phyloP scores from a whole-genome alignment of 1,140 invertebrate genomes.

The Lasioglossum albipes region DNA sequence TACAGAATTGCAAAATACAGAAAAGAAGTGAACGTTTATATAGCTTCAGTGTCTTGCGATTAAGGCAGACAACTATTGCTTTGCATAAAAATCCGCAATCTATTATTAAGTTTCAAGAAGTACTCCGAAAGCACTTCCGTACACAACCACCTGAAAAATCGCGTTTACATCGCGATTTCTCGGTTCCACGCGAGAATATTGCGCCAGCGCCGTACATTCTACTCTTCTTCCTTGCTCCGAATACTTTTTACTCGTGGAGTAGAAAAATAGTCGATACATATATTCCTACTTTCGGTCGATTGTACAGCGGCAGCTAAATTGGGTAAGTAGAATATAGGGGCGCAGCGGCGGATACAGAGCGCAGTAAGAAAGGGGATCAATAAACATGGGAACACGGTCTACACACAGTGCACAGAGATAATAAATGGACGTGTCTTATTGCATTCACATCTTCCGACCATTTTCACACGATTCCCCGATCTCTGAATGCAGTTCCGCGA shows the following conservation, averaged over 20 bases:
- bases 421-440: conserved; percentile 6
- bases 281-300: not conserved
- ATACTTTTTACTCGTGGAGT: not conserved
- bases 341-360: not conserved
- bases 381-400: not conserved
- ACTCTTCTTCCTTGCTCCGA: not conserved
- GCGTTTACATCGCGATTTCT: not conserved
- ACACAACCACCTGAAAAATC: not conserved
- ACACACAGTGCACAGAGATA: not conserved
- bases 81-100: no score
- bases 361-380: not conserved
- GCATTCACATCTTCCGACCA: not conserved
- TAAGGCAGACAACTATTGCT: no score
- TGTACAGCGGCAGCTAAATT: not conserved
- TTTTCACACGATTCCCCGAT: not conserved
- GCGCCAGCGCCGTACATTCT: not conserved
- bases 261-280: not conserved
- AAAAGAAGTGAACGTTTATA: no score
- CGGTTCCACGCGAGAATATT: not conserved
- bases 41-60: no score
- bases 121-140: not conserved
- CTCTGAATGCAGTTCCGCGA: not conserved
- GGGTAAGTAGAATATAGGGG: conserved; percentile 3
- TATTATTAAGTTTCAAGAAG: no score
- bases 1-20: no score